Conservation (phyloP, 2,113 vertebrate species). For the Pardalotus punctatus region DNA sequence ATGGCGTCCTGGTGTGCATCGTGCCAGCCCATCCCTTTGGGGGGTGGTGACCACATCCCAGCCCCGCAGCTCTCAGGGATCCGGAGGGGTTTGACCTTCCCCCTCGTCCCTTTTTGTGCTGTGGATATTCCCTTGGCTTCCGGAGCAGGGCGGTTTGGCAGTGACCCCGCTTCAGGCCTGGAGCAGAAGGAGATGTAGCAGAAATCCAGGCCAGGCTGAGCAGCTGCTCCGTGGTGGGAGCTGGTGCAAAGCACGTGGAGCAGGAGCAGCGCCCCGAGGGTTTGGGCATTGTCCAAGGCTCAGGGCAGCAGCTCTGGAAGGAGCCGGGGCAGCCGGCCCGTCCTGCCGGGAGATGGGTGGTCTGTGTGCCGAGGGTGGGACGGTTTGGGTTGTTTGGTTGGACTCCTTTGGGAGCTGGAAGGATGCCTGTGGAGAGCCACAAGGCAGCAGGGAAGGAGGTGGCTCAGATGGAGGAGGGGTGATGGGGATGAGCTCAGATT, state of each 20-base stretch:
- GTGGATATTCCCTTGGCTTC: background rate
- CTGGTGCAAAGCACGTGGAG: background rate
- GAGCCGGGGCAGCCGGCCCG: background rate
- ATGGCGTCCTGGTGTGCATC: background rate
- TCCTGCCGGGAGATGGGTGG: background rate
- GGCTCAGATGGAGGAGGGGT: background rate
- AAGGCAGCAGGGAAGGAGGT: background rate
- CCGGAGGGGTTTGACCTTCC: rapidly evolving
- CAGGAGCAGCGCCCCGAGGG: background rate
- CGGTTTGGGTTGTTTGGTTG: background rate
- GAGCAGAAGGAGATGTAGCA: rapidly evolving
- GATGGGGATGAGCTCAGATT: background rate
- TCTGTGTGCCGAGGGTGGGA: rapidly evolving
- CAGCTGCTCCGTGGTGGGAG: background rate
- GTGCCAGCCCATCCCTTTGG: rapidly evolving
- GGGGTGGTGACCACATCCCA: background rate
- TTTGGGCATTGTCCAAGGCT: background rate
- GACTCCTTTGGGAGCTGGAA: background rate
- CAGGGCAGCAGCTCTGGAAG: background rate
- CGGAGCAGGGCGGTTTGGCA: background rate
- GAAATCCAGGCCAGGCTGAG: background rate
- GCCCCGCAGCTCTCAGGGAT: background rate
- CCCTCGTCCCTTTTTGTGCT: background rate
- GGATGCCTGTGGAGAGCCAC: background rate
- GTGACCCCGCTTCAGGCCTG: background rate